Evolutionary conservation across 1,140 invertebrate species (phyloP).

Genomic region (Sarcophaga bullata): DNA sequence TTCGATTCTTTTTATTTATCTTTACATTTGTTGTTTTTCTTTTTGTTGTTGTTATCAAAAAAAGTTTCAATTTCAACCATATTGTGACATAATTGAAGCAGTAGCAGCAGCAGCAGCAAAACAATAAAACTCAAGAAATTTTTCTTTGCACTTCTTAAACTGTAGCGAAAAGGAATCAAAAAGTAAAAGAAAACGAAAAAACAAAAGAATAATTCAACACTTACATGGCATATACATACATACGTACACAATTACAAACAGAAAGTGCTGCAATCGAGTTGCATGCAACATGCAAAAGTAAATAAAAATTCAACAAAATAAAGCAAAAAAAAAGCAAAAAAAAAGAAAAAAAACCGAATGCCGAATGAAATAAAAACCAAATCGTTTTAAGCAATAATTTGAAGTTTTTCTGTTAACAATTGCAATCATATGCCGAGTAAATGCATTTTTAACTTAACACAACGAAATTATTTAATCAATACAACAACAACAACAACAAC

Average conservation of each 20-base stretch:
- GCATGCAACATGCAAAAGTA: constrained; percentile 37
- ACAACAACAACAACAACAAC: not conserved
- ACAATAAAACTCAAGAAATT: not conserved
- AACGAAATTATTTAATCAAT: not conserved
- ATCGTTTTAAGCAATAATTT: constrained; percentile 8
- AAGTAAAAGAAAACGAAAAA: not conserved
- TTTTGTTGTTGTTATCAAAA: not conserved
- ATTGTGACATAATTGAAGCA: not conserved
- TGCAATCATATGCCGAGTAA: not conserved
- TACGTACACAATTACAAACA: too few species aligned
- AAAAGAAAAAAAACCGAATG: too few species aligned
- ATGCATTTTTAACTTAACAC: too few species aligned
- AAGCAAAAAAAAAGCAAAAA: too few species aligned
- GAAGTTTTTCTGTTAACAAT: not conserved
- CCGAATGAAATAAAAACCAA: too few species aligned
- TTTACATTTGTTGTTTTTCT: too few species aligned
- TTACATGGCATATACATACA: not conserved
- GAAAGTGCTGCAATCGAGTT: constrained; percentile 15
- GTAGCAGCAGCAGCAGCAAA: too few species aligned
- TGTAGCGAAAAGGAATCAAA: not conserved
- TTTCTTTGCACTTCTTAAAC: not conserved
- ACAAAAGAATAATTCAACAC: constrained; percentile 11
- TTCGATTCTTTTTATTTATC: too few species aligned
- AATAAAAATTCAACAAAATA: not conserved
- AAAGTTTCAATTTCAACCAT: not conserved